Evolutionary conservation across 2,888 invertebrate species (phyloP), one percentile per base, ranked within the genome.

Genomic region (Anthrax anthrax): DNA sequence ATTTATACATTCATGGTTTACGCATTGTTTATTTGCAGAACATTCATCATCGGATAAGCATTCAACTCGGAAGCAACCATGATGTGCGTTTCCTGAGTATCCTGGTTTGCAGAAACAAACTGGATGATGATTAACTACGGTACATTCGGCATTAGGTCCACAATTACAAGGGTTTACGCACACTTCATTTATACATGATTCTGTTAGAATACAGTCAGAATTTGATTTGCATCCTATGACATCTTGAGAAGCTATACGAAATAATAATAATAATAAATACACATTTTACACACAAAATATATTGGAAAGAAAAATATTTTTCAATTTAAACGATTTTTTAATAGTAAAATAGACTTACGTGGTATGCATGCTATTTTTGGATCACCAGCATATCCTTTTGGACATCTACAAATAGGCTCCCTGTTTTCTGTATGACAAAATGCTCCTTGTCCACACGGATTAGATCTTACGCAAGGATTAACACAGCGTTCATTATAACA

Each of bases 91-190:
- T 59, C 90, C 91, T 37, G 86, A 85, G 64, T 78, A 89, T 43
- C 87, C 88, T 36, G 80, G 75, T 58, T 77, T 75, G 63, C 91
- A 92, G 57, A 75, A 80, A 63, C 91, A 92, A 16, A 84, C 80
- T 16, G 90, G 87, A 66, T 87, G 85, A 62, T 92, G 91, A 64
- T 85, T 80, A 44, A 77, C 71, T 13, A 91, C 86, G 49, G 73
- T 73, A 62, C 92, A 92, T 55, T 86, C 83, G 6, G 91, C 81
- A 59, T 87, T 80, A 2, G 77, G 72, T 42, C 90, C 91, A 58
- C 89, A 89, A 57, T 83, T 83, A 61, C 91, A 91, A 2, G 91
- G 91, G 59, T 79, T 82, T 12, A 82, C 77, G 60, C 90, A 91
- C 18, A 77, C 72, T 34, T 77, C 73, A 58, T 89, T 90, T 44